phyloP scores from a whole-genome alignment of 1,140 invertebrate species.

The Venustaconcha ellipsiformis region DNA sequence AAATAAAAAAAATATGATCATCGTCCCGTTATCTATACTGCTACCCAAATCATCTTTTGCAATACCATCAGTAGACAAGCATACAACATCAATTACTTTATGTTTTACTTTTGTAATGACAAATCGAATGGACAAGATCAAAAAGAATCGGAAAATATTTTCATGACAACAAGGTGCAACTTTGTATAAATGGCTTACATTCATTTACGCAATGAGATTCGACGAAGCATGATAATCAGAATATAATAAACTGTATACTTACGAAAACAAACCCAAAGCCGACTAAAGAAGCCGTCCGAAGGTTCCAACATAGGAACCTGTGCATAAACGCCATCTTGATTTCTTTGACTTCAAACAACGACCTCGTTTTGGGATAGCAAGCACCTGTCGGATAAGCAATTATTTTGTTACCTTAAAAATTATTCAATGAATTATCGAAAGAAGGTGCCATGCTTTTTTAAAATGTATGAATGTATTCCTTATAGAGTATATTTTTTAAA shows the following conservation, averaged over 20 bases:
- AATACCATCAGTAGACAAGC: no score
- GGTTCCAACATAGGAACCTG: slow-evolving; percentile 56
- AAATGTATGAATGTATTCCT: no score
- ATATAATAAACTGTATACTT: slow-evolving; percentile 16
- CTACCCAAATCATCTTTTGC: no score
- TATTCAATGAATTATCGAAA: no score
- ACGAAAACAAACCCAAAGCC: slow-evolving; percentile 46
- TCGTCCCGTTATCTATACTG: no score
- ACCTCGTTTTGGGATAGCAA: slow-evolving; percentile 30
- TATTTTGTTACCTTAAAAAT: no score
- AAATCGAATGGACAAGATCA: slow-evolving; percentile 1
- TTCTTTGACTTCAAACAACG: slow-evolving; percentile 13
- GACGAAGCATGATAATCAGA: background rate
- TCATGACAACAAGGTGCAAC: background rate
- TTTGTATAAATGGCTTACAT: slow-evolving; percentile 5
- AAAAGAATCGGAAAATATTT: background rate
- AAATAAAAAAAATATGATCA: no score
- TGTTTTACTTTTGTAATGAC: no score
- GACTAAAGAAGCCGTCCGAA: slow-evolving; percentile 48
- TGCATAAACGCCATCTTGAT: slow-evolving; percentile 51
- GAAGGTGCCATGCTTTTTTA: no score
- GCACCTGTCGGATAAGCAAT: slow-evolving; percentile 15
- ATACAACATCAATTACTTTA: no score
- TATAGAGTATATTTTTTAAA: no score
- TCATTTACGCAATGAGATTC: background rate